Evolutionary conservation across 2,888 invertebrate genomes (phyloP).

Genomic region (Mimachlamys varia): DNA sequence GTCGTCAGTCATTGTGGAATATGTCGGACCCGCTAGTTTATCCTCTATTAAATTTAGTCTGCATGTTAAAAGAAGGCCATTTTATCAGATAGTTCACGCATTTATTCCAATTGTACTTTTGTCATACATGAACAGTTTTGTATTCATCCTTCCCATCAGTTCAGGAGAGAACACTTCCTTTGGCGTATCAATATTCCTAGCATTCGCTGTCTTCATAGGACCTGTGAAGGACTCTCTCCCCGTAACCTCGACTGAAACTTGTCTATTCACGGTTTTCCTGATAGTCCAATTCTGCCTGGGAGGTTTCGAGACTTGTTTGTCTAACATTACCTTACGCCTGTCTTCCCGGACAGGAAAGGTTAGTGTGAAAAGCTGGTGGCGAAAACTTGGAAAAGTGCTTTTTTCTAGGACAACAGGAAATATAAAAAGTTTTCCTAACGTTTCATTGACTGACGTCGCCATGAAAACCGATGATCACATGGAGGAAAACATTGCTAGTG

Average conservation of each 20-base stretch:
- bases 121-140: slow-evolving; percentile 13
- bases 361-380: not conserved
- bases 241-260: not conserved
- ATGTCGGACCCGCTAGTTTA: not conserved
- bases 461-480: no score
- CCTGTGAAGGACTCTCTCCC: not conserved
- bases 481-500: no score
- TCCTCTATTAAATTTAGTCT: not conserved
- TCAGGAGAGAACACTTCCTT: slow-evolving; percentile 23
- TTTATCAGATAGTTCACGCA: slow-evolving; percentile 6
- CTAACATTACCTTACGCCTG: not conserved
- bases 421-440: not conserved
- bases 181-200: not conserved
- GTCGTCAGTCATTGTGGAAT: not conserved
- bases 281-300: not conserved
- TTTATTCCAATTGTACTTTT: not conserved
- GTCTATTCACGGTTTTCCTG: not conserved
- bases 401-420: no score
- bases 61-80: not conserved
- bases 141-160: not conserved
- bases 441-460: not conserved
- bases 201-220: not conserved
- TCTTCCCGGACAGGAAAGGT: not conserved
- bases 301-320: not conserved
- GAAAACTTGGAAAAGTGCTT: not conserved